A percentile compares a stretch with the other conserved stretches of the same genome.
Conservation (phyloP, 2,113 vertebrate species). For the Tenrec ecaudatus region DNA sequence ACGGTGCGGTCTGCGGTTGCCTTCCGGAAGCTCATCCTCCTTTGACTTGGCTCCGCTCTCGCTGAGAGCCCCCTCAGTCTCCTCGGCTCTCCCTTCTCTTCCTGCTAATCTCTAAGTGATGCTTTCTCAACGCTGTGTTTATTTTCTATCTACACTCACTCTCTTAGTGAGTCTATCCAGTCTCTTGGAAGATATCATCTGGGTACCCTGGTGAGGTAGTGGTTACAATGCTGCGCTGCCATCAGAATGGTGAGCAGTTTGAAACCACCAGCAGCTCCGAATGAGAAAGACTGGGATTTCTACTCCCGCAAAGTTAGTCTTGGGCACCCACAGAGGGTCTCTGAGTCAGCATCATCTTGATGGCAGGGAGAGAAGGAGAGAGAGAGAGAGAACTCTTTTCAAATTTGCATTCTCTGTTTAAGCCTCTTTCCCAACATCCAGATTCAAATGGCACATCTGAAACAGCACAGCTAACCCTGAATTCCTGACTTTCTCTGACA, state of each 20-base stretch:
- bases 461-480: constrained; percentile 7
- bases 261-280: too few species aligned
- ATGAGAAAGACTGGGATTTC: too few species aligned
- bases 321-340: too few species aligned
- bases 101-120: neutral
- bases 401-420: neutral
- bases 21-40: neutral
- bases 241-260: too few species aligned
- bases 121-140: neutral
- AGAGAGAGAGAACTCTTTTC: too few species aligned
- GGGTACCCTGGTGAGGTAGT: too few species aligned
- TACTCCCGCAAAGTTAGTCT: too few species aligned
- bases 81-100: neutral
- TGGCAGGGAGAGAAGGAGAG: too few species aligned
- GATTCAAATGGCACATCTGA: neutral
- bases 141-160: neutral
- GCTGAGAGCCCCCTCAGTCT: neutral
- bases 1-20: neutral
- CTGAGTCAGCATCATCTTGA: too few species aligned
- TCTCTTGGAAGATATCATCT: neutral
- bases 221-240: too few species aligned
- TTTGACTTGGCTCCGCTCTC: neutral
- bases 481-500: neutral
- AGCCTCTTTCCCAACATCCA: constrained; percentile 13
- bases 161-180: neutral